phyloP scores from a whole-genome alignment of 2,888 invertebrate species.

The Leistus spinibarbis region DNA sequence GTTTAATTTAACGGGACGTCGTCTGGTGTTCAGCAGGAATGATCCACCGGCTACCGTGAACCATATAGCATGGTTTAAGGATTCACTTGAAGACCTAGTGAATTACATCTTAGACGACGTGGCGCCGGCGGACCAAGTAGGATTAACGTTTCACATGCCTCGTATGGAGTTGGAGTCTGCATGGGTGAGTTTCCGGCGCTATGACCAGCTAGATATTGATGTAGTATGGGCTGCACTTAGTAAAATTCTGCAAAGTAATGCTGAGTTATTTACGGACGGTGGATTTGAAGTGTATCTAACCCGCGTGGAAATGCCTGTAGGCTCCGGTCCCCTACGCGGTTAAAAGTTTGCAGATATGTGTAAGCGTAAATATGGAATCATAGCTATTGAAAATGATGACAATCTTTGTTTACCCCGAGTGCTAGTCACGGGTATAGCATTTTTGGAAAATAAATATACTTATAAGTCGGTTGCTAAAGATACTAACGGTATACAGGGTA shows the following conservation, averaged over 20 bases:
- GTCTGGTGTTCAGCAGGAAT: neutral
- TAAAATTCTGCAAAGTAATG: neutral
- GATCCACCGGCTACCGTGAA: neutral
- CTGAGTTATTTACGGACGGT: neutral
- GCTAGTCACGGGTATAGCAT: slow-evolving; percentile 39
- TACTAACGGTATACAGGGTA: slow-evolving; percentile 1
- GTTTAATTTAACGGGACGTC: neutral
- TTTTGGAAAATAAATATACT: slow-evolving; percentile 29
- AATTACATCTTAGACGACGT: neutral
- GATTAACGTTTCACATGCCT: neutral
- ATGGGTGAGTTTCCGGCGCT: neutral
- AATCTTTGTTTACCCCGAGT: too few relatives aligned
- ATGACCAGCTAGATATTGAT: neutral
- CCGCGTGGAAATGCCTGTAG: slow-evolving; percentile 28
- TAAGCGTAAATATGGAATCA: slow-evolving; percentile 14
- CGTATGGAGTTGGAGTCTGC: neutral
- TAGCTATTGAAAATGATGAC: slow-evolving; percentile 42
- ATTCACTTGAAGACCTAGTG: neutral
- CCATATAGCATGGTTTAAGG: neutral
- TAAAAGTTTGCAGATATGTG: slow-evolving; percentile 40
- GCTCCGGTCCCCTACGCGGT: slow-evolving; percentile 14
- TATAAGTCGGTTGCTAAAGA: slow-evolving; percentile 16
- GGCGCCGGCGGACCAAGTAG: neutral
- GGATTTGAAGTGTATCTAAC: slow-evolving; percentile 8
- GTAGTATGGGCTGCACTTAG: neutral